These are phyloP conservation scores for Lycaon pictus DNA, from an alignment of 2,113 vertebrate species.

Conservation along the genomic window DNA sequence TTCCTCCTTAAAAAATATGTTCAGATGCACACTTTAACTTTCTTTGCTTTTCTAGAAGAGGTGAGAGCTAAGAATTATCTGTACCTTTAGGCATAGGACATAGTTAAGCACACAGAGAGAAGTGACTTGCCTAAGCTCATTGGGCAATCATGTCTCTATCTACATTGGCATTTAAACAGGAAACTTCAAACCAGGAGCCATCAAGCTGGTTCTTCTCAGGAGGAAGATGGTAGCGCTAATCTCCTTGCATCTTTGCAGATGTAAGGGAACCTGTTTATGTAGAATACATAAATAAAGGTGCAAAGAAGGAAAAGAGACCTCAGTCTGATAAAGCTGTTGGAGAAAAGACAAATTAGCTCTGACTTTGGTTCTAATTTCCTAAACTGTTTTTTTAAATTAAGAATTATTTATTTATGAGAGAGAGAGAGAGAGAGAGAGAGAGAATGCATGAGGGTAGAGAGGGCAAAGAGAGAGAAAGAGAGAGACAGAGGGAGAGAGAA, in stretches of 20 bases:
- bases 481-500: not conserved
- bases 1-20: constrained; percentile 21
- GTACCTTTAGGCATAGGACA: constrained; percentile 17
- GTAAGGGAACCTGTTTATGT: not conserved
- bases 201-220: not conserved
- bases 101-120: constrained; percentile 45
- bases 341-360: constrained; percentile 14
- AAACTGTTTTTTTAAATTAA: not conserved
- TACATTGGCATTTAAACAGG: not conserved
- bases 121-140: constrained; percentile 37
- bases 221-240: not conserved
- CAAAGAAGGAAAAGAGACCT: not conserved
- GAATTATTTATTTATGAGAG: not conserved
- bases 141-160: not conserved
- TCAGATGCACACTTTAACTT: constrained; percentile 34
- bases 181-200: constrained; percentile 2
- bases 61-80: not conserved
- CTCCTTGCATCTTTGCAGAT: not conserved
- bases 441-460: not conserved
- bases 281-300: not conserved
- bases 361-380: constrained; percentile 10
- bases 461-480: not conserved
- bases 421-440: not conserved
- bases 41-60: constrained; percentile 48
- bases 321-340: not conserved